Evolutionary conservation across 2,888 invertebrate species (phyloP), one percentile per base, ranked within the genome.

Genomic region (Torymus auratus): DNA sequence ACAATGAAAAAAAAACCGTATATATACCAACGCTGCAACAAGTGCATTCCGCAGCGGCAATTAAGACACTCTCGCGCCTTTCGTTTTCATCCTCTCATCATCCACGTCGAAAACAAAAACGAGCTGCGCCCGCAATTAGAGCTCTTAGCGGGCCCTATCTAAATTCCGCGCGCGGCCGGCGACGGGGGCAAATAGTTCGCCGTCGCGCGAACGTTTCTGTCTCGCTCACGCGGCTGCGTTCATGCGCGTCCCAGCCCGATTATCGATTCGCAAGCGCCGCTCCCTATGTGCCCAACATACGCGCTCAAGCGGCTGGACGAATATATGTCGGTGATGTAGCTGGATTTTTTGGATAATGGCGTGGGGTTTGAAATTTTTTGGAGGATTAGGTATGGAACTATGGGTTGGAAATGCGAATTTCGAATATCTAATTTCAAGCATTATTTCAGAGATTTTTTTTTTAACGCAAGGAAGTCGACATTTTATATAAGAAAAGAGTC

Each of bases 141-240:
- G 78, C 85, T 85, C 77, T 87, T 87, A 87, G 86, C 85, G 70
- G 41, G 78, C 28, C 62, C 70, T 82, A 83, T 85, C 86, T 86
- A 85, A 87, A 85, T 85, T 85, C 85, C 83, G 13, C 5, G 41
- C 12, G n/a, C n/a, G n/a, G 17, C 17, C 20, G 20, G 28, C 14
- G 14, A 20, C 52, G 55, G 56, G 65, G 56, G 53, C 68, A 53
- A 75, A 75, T 58, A 75, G 65, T 53, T 65, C 58, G 23, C 5
- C 65, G 56, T 62, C 61, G 17, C 61, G 17, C 56, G 52, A 58
- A 52, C 68, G 53, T 61, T 53, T 17, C 72, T 62, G 56, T 62
- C 61, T 50, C 20, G 61, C 71, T 61, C n/a, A 15, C 50, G 41
- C 56, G 15, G 15, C 41, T 23, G 15, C 58, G 55, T 20, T 52